Base-by-base conservation (phyloP, 2,113 vertebrate species). In the Anas platyrhynchos region DNA sequence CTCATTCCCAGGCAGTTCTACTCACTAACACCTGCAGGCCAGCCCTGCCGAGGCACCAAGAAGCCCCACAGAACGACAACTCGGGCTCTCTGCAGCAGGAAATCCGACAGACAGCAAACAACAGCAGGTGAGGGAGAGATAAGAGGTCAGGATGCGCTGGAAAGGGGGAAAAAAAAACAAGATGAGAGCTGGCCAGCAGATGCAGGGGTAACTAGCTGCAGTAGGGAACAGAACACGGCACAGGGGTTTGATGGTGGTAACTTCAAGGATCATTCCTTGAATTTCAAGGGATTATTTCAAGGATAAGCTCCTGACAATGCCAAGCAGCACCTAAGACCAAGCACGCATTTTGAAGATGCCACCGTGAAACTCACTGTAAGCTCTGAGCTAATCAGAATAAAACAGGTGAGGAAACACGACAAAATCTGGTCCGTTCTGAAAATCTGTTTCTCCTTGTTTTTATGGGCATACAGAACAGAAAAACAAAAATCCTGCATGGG, bases 1-100 rank as follows among this genome's bases (percentile, higher is more conserved):
- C 41, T 22, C 16, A 3, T 4, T 5, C 34, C 1, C 8, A 48
- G 8, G n/a, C 36, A 5, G 4, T 17, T 4, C 3, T 0, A 75
- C 21, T 1, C 56, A 3, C 41, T 2, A 36, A 8, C 13, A 26
- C 6, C 55, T 2, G 0, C 6, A 14, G 54, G 67, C 36, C 75
- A 13, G 61, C 77, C 38, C 43, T 74, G 1, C 2, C 1, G 59
- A 18, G 63, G 5, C 21, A 3, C 43, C 0, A 9, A 81, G 36
- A 27, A 16, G 54, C 11, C 56, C 21, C 32, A 2, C 16, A 4
- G 46, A 46, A 22, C 4, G 0, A 27, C 31, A n/a, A 48, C 22
- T 0, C 9, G 0, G 6, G 26, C 73, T 69, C 67, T 34, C 36
- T 7, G 23, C 4, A 17, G 68, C 36, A 59, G 59, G 21, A 80